These are phyloP conservation scores for Nasonovia ribisnigri DNA, from an alignment of 2,888 invertebrate species.

Conservation along the genomic window DNA sequence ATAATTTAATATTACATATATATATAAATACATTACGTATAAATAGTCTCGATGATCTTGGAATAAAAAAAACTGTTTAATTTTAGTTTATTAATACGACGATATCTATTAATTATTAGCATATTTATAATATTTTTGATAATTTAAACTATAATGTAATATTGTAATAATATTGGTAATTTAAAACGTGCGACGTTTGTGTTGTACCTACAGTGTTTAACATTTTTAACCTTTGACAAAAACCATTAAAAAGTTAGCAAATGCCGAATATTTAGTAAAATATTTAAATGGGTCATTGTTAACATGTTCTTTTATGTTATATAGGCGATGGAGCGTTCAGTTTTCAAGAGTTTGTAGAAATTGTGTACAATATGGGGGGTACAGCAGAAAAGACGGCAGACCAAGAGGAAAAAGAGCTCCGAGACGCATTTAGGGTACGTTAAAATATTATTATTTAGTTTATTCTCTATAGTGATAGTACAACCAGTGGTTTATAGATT, in stretches of 20 bases:
- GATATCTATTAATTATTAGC: not conserved
- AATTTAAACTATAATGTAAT: not conserved
- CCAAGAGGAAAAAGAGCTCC: constrained; percentile 84
- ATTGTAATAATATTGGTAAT: not conserved
- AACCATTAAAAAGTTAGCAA: not conserved
- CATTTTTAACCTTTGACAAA: not conserved
- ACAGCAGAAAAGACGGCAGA: constrained; percentile 79
- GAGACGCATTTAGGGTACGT: constrained; percentile 85
- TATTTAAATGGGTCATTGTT: not conserved
- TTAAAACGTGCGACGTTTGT: not conserved
- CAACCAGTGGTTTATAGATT: not conserved
- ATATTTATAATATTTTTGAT: not conserved
- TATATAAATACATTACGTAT: no score
- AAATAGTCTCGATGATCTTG: not conserved
- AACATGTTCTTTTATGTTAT: not conserved
- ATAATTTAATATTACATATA: not conserved
- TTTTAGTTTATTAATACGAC: not conserved
- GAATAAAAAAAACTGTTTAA: not conserved
- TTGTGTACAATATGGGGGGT: constrained; percentile 81
- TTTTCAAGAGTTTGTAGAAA: constrained; percentile 85
- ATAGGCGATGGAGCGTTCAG: constrained; percentile 89
- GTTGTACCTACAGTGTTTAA: not conserved
- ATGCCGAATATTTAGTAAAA: not conserved
- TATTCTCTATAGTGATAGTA: not conserved
- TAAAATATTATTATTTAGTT: not conserved